Conservation (phyloP, 2,797 vertebrate genomes). For the Rhabdophis nuchalis region DNA sequence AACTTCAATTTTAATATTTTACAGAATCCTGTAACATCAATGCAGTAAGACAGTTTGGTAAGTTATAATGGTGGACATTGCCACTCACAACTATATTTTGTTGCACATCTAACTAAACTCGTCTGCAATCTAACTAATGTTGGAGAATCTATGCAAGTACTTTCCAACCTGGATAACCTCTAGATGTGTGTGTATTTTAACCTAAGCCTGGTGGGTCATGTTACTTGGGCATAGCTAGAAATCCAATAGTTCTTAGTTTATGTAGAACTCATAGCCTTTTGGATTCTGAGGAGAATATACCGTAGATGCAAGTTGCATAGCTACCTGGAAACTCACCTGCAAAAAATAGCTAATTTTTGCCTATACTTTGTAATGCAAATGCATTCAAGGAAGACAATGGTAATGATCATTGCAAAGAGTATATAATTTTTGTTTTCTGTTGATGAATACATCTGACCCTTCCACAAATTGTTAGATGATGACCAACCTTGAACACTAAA, state of each 20-base stretch:
- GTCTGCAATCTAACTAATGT: not conserved
- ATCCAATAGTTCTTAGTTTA: not conserved
- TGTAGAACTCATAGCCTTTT: not conserved
- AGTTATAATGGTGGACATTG: not conserved
- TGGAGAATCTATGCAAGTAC: not conserved
- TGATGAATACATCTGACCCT: not conserved
- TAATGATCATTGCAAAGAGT: not conserved
- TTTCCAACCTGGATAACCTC: not conserved
- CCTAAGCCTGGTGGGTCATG: not conserved
- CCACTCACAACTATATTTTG: not conserved
- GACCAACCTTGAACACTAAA: slow-evolving; percentile 1
- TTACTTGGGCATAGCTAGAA: no score
- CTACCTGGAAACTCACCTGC: not conserved
- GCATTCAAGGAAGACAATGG: not conserved
- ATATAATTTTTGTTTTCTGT: slow-evolving; percentile 3
- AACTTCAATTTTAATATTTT: not conserved
- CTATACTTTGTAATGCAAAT: not conserved
- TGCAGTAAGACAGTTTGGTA: not conserved
- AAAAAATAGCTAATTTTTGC: not conserved
- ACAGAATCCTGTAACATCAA: not conserved
- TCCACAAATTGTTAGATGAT: not conserved
- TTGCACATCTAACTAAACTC: not conserved
- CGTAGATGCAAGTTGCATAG: not conserved
- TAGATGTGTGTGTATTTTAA: not conserved
- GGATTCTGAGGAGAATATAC: not conserved